A percentile compares a stretch with the other conserved stretches of the same genome.
Evolutionary conservation across 2,888 invertebrate genomes (phyloP).

Genomic region (Agonopterix arenella): DNA sequence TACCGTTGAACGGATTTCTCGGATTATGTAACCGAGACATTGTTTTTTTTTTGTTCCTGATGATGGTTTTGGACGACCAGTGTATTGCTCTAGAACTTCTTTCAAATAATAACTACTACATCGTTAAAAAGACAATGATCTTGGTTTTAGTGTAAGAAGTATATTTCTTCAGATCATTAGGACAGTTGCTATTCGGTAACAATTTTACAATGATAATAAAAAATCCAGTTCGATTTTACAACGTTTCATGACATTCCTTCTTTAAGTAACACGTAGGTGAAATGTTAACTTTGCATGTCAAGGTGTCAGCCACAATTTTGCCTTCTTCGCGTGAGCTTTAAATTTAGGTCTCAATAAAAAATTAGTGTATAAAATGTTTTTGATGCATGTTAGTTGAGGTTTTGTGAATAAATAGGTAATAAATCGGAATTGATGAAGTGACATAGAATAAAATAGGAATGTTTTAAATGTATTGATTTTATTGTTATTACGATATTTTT

Average conservation of each 20-base stretch:
- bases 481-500: conserved; percentile 16
- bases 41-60: conserved; percentile 11
- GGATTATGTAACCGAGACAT: conserved; percentile 20
- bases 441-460: conserved; percentile 11
- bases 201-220: conserved; percentile 1
- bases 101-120: not conserved
- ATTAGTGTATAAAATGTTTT: conserved; percentile 16
- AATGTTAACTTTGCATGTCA: conserved; percentile 11
- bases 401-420: conserved; percentile 20
- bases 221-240: conserved; percentile 8
- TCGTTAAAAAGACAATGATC: not conserved
- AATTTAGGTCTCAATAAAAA: conserved; percentile 33
- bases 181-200: conserved; percentile 1
- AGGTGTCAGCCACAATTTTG: conserved; percentile 26
- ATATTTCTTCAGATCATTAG: not conserved
- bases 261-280: conserved; percentile 18
- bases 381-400: conserved; percentile 15
- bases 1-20: conserved; percentile 13
- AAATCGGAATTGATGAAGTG: conserved; percentile 13
- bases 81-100: conserved; percentile 7
- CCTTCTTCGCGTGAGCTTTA: conserved; percentile 32
- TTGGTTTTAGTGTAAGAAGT: no score
- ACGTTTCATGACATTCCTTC: conserved; percentile 45
- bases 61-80: conserved; percentile 1
- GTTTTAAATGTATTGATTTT: conserved; percentile 18